A percentile compares a stretch with the other conserved stretches of the same genome.
Conservation (phyloP, 2,797 vertebrate species). For the Enteromius fasciolatus region DNA sequence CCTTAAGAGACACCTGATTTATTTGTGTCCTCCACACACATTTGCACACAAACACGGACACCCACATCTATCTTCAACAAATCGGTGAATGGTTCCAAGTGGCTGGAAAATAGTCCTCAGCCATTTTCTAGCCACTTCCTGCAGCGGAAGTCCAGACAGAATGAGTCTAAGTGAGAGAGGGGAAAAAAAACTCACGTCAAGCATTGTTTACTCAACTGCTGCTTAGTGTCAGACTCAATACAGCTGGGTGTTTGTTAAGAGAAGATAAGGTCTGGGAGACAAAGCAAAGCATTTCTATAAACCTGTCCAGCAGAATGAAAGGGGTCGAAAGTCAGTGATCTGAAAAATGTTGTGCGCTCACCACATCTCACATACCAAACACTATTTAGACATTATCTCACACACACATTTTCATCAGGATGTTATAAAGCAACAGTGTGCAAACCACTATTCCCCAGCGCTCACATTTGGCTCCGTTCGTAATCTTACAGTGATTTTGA, state of each 20-base stretch:
- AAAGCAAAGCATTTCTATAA: conserved; percentile 15
- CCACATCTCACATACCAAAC: neutral
- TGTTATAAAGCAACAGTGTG: neutral
- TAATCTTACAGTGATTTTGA: neutral
- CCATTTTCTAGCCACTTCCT: conserved; percentile 44
- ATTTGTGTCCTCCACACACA: neutral
- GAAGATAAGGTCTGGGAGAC: conserved; percentile 24
- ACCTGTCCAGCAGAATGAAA: neutral
- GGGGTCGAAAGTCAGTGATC: conserved; percentile 8
- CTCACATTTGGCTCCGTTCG: neutral
- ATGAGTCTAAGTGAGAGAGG: neutral
- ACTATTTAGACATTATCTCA: neutral
- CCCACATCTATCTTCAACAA: conserved; percentile 1
- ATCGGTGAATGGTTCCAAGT: conserved; percentile 37
- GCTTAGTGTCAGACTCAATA: conserved; percentile 37
- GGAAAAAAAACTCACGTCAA: neutral
- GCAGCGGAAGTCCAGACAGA: conserved; percentile 45
- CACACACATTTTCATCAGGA: neutral
- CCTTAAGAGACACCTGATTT: conserved; percentile 28
- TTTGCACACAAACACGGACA: neutral
- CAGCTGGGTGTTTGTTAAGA: conserved; percentile 19
- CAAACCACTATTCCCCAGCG: neutral
- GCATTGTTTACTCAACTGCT: conserved; percentile 28
- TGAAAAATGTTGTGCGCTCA: neutral
- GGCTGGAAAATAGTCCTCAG: conserved; percentile 48